Conservation (phyloP, 2,888 invertebrate genomes). For the Zootermopsis nevadensis region DNA sequence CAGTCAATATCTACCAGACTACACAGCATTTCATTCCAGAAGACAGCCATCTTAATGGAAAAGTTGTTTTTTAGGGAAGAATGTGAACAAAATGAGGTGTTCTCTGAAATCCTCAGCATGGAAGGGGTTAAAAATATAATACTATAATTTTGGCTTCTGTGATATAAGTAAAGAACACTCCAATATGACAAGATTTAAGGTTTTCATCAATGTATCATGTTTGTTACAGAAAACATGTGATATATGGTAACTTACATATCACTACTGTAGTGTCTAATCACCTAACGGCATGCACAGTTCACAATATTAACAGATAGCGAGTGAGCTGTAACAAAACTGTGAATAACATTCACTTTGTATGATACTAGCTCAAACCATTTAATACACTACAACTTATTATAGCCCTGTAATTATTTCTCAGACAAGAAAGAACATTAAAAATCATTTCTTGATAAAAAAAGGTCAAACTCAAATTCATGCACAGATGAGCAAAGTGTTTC, state of each 20-base stretch:
- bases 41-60: no score
- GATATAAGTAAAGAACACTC: neutral
- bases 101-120: no score
- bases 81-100: no score
- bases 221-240: constrained; percentile 29
- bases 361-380: neutral
- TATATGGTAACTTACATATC: constrained; percentile 46
- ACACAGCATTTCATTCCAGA: no score
- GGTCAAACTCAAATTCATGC: neutral
- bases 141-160: neutral
- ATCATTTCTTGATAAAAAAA: neutral
- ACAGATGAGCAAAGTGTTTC: no score
- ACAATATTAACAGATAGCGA: neutral
- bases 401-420: neutral
- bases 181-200: neutral
- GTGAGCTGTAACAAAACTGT: neutral
- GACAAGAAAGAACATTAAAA: neutral
- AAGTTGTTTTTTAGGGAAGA: no score
- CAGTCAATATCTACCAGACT: no score
- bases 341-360: neutral
- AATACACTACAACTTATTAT: neutral
- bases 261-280: constrained; percentile 23
- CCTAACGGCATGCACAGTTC: neutral
- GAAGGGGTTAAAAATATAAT: no score
- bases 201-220: neutral